Base-by-base conservation (phyloP, 2,888 invertebrate species). In the Lithophane leautieri region DNA sequence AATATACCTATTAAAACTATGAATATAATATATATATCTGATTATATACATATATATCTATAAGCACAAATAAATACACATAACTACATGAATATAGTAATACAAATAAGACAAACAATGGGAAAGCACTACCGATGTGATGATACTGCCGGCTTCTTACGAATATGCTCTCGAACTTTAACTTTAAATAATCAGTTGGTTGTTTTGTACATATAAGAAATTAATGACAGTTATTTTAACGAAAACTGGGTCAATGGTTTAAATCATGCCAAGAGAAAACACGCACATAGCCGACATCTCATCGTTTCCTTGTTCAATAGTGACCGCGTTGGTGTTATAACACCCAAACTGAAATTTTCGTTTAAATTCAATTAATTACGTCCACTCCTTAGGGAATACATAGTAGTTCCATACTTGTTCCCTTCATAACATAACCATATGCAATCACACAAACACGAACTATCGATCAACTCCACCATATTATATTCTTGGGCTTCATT, bases 391-490 rank as follows among this genome's bases (percentile, higher is more conserved):
- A n/a, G 56, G 52, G 63, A 52, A 34, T 63, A 28, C 44, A 34
- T 7, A 8, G 34, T 9, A 9, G 22, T 8, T 25, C 34, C n/a
- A 19, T 14, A 73, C n/a, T 44, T 4, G 14, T 44, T 34, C 34
- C 44, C 73, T 52, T 47, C 52, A 80, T 73, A 65, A 60, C 19
- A 28, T 14, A 65, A 22, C 14, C 25, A 54, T 73, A 65, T 40
- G 62, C 50, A 77, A 77, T 76, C 76, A 60, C 28, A 63, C 63
- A 44, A 56, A 25, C 47, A 25, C 47, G 65, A n/a, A 28, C 22
- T 14, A 28, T 68, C 42, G 22, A 76, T 34, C 28, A n/a, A 34
- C 14, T 28, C 25, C 28, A 25, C 4, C 58, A 65, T 54, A 68
- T 16, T 22, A 44, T 60, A 81, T 67, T 42, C 40, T 58, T 40